Base-by-base conservation (phyloP, 1,140 invertebrate species). In the Piezodorus guildinii region DNA sequence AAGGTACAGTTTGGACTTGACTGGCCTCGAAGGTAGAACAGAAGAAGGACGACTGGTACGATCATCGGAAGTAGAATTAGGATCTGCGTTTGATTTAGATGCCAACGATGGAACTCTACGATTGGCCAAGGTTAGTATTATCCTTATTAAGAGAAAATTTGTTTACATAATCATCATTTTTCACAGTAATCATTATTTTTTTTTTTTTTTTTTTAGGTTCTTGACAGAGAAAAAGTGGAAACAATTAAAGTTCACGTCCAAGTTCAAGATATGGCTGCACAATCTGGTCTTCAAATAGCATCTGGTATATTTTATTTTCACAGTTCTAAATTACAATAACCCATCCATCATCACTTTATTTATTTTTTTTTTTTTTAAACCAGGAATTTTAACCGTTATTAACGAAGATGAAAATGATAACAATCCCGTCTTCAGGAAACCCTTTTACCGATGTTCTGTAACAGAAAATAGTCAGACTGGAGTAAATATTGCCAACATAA, bases 371-470 rank as follows among this genome's bases (percentile, higher is more conserved):
- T 49, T 66, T 65, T 27, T 63, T 68, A 66, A 77, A 76, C 66
- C 70, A 81, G 85, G 84, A 0, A 85, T 81, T 9, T 74, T 94
- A 0, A 88, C 81, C 21, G 83, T 94, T 54, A 74, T 86, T 44
- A 81, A 94, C 9, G 83, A 88, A 54, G 89, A 92, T 72, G 86
- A 90, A 63, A 97, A 98, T 71, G 94, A 97, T 68, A 96, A 96
- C 71, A 87, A 88, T 73, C 94, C 93, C 0, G 82, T 83, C 68
- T 94, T 94, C 69, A 77, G 84, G 30, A 83, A 86, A 68, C 81
- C 87, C 0, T 87, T 85, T 67, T 94, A 93, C 69, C 81, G 82
- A 61, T 79, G 85, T 60, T 85, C 88, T 0, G 83, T 95, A 23
- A 84, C 88, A 0, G 93, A 95, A 73, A 95, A 95, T 71, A 89